Conservation (phyloP, 2,888 invertebrate species). For the Balanococcus diminutus region DNA sequence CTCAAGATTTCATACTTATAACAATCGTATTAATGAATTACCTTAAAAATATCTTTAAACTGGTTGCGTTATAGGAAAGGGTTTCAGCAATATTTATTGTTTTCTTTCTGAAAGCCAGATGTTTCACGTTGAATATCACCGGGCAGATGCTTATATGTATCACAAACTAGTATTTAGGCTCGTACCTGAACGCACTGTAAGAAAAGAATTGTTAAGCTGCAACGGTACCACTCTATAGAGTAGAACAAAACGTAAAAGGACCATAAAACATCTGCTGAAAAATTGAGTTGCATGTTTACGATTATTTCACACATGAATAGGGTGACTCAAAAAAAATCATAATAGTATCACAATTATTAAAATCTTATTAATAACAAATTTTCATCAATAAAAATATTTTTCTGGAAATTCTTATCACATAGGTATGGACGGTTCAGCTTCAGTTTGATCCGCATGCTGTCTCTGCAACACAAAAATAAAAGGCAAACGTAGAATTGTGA, state of each 20-base stretch:
- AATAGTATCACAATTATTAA: neutral
- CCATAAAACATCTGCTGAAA: slow-evolving; percentile 45
- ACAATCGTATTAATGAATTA: neutral
- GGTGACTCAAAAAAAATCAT: neutral
- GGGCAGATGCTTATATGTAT: slow-evolving; percentile 36
- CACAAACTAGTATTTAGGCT: slow-evolving; percentile 36
- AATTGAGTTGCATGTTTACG: slow-evolving; percentile 11
- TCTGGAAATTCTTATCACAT: no score
- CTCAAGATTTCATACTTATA: neutral
- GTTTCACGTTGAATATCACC: neutral
- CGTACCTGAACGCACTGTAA: slow-evolving; percentile 31
- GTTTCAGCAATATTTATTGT: slow-evolving; percentile 30
- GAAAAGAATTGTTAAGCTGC: slow-evolving; percentile 38
- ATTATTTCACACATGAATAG: neutral
- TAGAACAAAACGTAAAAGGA: slow-evolving; percentile 24
- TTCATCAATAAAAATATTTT: neutral
- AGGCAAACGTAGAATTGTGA: neutral
- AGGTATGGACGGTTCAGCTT: no score
- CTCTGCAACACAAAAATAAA: neutral
- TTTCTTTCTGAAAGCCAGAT: slow-evolving; percentile 38
- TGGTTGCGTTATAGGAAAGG: neutral
- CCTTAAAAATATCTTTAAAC: neutral
- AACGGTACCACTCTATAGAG: neutral
- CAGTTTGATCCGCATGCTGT: neutral
- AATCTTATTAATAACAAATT: neutral